Evolutionary conservation across 2,888 invertebrate species (phyloP), one percentile per base, ranked within the genome.

Genomic region (Blastobasis adustella): DNA sequence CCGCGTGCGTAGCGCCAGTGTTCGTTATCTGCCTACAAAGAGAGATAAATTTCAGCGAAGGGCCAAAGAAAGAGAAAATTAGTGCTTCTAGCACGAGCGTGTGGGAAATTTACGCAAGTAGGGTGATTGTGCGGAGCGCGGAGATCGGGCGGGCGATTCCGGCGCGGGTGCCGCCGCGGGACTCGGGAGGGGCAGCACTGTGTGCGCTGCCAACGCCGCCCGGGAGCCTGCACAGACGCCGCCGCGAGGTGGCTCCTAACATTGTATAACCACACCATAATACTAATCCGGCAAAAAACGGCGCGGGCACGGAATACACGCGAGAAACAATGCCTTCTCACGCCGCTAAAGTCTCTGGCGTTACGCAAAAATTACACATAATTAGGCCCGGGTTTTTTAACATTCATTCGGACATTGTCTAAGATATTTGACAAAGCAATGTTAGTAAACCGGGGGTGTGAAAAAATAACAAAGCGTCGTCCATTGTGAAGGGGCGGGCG

Each of bases 361-460:
- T 83, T 82, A 76, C 83, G 82, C 79, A 82, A 82, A 76, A 72
- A 68, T 66, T 62, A 65, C 65, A 63, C 67, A 63, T 75, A 79
- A 82, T 82, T 81, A 80, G 67, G 58, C 65, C 65, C 63, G 60
- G 64, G 69, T 75, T 73, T 74, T 67, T 73, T 70, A 67, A 54
- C 51, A 54, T 51, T 54, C 67, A 71, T 73, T 75, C 71, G 73
- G 71, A 78, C 77, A 76, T 73, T 78, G 73, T 71, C 56, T 63
- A 46, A 66, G 59, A 66, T 66, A 69, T 72, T 71, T 70, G 74
- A 73, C 70, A 76, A 75, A 70, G 69, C 71, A 68, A 68, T 69
- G 71, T 70, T 65, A 67, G 54, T 54, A 54, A 54, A 54, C 54
- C 51, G 49, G 66, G 59, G 59, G 62, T 69, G 69, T 67, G 65